These are phyloP conservation scores for Catharus minimus DNA, from an alignment of 2,113 vertebrate species.

Conservation along the genomic window DNA sequence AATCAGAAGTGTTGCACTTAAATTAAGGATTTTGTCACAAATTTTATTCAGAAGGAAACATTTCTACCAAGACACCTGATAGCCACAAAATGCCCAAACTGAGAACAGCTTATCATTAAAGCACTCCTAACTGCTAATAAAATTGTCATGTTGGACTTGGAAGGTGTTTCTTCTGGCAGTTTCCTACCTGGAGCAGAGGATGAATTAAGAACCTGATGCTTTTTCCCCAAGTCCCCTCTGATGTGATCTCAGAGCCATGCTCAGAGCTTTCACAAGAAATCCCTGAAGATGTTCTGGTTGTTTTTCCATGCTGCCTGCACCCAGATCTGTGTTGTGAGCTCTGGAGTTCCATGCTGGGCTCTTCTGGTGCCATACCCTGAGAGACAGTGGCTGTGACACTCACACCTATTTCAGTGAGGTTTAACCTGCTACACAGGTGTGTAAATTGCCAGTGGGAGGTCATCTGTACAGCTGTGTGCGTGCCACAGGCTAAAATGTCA, in stretches of 20 bases:
- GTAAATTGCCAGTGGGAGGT: neutral
- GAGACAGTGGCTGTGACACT: neutral
- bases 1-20: neutral
- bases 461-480: neutral
- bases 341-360: neutral
- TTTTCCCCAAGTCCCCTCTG: neutral
- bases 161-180: neutral
- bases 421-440: neutral
- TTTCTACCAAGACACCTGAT: neutral
- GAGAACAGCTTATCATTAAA: neutral
- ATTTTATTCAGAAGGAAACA: neutral
- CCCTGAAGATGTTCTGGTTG: neutral
- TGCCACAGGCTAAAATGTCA: neutral
- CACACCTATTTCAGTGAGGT: neutral
- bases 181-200: neutral
- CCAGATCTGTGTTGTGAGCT: neutral
- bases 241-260: neutral
- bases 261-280: neutral
- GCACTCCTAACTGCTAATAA: neutral
- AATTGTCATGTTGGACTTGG: neutral
- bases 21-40: neutral
- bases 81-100: neutral
- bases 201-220: neutral
- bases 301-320: neutral
- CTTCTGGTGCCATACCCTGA: accelerated